phyloP scores from a whole-genome alignment of 2,888 invertebrate genomes.

The Caenorhabditis parvicauda region DNA sequence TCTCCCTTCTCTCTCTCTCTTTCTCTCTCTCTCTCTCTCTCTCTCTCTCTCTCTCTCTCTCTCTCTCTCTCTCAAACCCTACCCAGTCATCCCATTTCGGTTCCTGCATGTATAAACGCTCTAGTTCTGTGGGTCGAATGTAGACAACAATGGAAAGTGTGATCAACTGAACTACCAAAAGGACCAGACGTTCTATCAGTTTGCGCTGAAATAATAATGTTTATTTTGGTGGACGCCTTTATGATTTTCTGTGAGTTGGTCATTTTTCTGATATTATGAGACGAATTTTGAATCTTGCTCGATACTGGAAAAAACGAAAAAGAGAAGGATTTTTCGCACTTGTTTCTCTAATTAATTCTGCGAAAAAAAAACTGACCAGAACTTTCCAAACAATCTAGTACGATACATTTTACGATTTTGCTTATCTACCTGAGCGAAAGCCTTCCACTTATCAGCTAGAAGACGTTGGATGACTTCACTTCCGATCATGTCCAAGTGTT shows the following conservation, averaged over 20 bases:
- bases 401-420: neutral
- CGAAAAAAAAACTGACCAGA: too few relatives aligned
- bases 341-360: neutral
- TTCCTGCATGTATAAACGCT: conserved; percentile 65
- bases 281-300: too few relatives aligned
- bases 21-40: too few relatives aligned
- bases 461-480: conserved; percentile 95
- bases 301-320: too few relatives aligned
- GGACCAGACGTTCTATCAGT: conserved; percentile 84
- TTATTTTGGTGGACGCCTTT: too few relatives aligned
- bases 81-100: conserved; percentile 61
- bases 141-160: conserved; percentile 87
- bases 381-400: too few relatives aligned
- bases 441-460: conserved; percentile 98
- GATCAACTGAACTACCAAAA: conserved; percentile 82
- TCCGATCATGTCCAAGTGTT: conserved; percentile 96
- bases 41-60: too few relatives aligned
- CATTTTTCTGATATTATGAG: too few relatives aligned
- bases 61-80: too few relatives aligned
- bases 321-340: too few relatives aligned
- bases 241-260: too few relatives aligned
- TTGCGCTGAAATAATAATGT: conserved; percentile 74
- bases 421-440: conserved; percentile 86
- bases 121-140: conserved; percentile 75
- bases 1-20: too few relatives aligned